phyloP scores from a whole-genome alignment of 2,888 invertebrate species.

The Rotaria magnacalcarata region DNA sequence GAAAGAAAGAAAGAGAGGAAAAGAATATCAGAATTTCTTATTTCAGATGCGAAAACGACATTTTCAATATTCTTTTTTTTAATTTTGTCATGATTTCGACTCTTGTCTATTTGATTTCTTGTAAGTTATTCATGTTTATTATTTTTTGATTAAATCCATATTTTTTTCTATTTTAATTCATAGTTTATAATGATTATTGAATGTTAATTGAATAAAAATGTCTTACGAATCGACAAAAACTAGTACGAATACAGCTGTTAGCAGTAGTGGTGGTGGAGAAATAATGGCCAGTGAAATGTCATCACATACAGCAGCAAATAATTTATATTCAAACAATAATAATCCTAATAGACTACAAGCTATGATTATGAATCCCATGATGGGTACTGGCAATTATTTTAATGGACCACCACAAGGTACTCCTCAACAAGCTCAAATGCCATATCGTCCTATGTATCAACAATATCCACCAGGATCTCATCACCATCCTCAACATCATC shows the following conservation, averaged over 20 bases:
- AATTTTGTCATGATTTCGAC: background rate
- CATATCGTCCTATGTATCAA: background rate
- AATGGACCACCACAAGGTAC: conserved; percentile 27
- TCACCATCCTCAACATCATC: background rate
- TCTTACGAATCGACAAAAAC: conserved; percentile 17
- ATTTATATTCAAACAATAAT: background rate
- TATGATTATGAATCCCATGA: conserved; percentile 12
- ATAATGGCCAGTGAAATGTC: background rate
- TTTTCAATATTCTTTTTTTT: conserved; percentile 13
- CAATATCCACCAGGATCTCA: background rate
- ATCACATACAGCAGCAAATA: background rate
- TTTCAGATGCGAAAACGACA: conserved; percentile 26
- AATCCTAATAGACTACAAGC: background rate
- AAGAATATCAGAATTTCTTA: background rate
- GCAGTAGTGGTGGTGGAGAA: background rate
- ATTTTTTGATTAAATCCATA: too few relatives aligned
- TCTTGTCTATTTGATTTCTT: background rate
- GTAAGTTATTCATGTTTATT: background rate
- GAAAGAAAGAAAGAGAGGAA: background rate
- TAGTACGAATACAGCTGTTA: background rate
- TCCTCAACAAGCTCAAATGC: background rate
- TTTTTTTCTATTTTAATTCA: background rate
- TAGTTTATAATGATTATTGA: conserved; percentile 12
- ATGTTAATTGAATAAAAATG: background rate
- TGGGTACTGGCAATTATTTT: background rate